Evolutionary conservation across 2,888 invertebrate genomes (phyloP).

Genomic region (Rotaria magnacalcarata): DNA sequence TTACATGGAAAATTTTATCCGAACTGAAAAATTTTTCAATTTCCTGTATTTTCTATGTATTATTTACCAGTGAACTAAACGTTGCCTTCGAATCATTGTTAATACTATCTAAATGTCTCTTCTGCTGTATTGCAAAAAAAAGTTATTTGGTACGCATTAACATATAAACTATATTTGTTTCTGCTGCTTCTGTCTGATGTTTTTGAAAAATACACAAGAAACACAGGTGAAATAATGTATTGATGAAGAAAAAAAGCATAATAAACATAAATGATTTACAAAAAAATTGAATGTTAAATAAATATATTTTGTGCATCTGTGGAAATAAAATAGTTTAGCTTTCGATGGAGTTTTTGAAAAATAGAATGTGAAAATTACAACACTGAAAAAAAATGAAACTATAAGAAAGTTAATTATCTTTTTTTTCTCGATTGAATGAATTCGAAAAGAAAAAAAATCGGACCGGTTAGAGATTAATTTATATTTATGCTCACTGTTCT

Average conservation of each 20-base stretch:
- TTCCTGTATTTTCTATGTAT: no score
- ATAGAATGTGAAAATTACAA: background rate
- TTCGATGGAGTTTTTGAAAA: background rate
- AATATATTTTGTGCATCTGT: background rate
- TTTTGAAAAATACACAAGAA: background rate
- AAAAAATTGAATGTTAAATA: background rate
- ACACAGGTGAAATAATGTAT: background rate
- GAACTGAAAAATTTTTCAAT: no score
- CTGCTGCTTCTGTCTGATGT: background rate
- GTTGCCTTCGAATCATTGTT: no score
- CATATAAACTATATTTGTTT: no score
- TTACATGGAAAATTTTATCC: no score
- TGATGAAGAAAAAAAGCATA: background rate
- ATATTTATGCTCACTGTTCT: background rate
- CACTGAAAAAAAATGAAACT: background rate
- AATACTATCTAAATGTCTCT: no score
- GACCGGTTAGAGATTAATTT: background rate
- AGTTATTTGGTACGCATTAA: no score
- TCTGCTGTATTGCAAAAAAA: no score
- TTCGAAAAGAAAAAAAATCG: background rate
- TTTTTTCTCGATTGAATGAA: background rate
- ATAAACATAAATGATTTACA: background rate
- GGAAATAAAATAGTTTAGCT: background rate
- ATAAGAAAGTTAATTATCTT: no score
- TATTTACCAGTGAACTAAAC: no score